These are phyloP conservation scores for Camponotus fellah DNA, from an alignment of 2,888 invertebrate species.

Conservation along the genomic window DNA sequence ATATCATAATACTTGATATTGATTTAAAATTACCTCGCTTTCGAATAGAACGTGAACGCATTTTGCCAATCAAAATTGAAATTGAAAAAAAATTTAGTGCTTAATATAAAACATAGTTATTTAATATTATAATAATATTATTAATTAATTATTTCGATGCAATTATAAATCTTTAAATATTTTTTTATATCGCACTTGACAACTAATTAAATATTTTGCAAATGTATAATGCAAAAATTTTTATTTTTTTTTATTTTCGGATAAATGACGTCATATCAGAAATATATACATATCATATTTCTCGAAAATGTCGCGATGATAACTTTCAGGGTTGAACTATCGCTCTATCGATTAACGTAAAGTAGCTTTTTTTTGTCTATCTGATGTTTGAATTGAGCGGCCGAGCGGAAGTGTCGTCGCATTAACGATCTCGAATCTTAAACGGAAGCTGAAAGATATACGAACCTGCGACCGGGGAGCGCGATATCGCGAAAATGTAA, in stretches of 20 bases:
- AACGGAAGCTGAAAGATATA: conserved; percentile 70
- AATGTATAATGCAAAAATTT: background rate
- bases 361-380: conserved; percentile 74
- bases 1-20: background rate
- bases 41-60: background rate
- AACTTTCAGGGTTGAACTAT: conserved; percentile 71
- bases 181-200: background rate
- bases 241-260: background rate
- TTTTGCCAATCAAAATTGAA: background rate
- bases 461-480: conserved; percentile 42
- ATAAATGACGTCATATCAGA: background rate
- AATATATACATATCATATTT: background rate
- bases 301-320: conserved; percentile 65
- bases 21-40: background rate
- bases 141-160: background rate
- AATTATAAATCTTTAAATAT: too few relatives aligned
- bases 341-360: conserved; percentile 52
- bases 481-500: conserved; percentile 69
- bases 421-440: conserved; percentile 51
- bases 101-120: background rate
- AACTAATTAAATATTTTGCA: background rate
- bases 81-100: conserved; percentile 2
- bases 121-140: background rate
- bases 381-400: conserved; percentile 62
- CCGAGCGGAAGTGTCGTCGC: background rate